A percentile compares a stretch with the other conserved stretches of the same genome.
phyloP scores from a whole-genome alignment of 2,888 invertebrate species.

The Sarcophaga carnaria region DNA sequence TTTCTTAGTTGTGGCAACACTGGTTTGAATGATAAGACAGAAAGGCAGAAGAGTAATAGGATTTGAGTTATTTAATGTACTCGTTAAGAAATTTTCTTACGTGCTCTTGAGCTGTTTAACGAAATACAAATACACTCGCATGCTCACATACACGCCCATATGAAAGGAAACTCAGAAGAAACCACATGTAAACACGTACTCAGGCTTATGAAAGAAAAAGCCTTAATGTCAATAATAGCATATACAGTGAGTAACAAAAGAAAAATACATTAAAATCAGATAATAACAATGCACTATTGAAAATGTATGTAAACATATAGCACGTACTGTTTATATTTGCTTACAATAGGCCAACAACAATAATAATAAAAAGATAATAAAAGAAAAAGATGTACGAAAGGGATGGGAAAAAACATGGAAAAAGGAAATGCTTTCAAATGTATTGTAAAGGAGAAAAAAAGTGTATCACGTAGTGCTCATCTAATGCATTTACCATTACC shows the following conservation, averaged over 20 bases:
- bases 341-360: constrained; percentile 19
- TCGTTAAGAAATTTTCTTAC: background rate
- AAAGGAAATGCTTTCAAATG: constrained; percentile 61
- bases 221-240: background rate
- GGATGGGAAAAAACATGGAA: constrained; percentile 17
- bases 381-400: constrained; percentile 21
- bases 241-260: constrained; percentile 8
- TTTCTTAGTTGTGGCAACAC: no score
- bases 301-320: background rate
- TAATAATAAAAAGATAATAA: background rate
- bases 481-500: constrained; percentile 53
- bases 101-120: background rate
- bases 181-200: background rate
- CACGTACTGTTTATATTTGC: background rate
- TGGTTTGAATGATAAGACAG: background rate
- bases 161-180: background rate
- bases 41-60: constrained; percentile 3
- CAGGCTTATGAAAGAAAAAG: background rate
- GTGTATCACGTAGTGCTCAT: constrained; percentile 43
- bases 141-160: background rate
- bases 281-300: no score
- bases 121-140: background rate
- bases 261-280: background rate
- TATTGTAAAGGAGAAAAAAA: constrained; percentile 21
- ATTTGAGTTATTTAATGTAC: constrained; percentile 21